Evolutionary conservation across 2,888 invertebrate species (phyloP).

Genomic region (Endotricha flammealis): DNA sequence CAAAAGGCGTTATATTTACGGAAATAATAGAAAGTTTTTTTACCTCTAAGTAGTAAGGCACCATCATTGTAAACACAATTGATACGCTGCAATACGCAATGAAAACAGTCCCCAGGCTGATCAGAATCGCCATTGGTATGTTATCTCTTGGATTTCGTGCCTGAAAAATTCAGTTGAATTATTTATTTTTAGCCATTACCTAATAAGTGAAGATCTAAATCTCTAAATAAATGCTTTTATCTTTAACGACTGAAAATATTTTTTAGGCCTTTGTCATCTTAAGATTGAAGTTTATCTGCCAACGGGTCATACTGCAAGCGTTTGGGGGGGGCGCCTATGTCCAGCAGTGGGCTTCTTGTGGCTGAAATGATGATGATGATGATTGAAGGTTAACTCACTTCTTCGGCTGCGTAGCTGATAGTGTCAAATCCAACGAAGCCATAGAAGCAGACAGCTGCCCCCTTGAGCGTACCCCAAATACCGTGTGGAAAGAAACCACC

Average conservation of each 20-base stretch:
- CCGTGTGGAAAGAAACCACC: conserved; percentile 97
- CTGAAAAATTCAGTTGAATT: too few species aligned
- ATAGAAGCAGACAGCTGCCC: conserved; percentile 90
- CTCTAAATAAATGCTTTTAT: too few species aligned
- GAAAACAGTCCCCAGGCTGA: conserved; percentile 87
- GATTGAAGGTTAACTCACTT: conserved; percentile 82
- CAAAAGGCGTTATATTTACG: neutral
- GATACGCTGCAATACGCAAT: conserved; percentile 90
- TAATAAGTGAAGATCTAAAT: too few species aligned
- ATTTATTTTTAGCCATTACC: too few species aligned
- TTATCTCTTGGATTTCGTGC: conserved; percentile 86
- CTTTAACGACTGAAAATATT: too few species aligned
- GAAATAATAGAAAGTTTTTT: conserved; percentile 15
- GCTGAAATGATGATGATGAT: too few species aligned
- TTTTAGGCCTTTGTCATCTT: too few species aligned
- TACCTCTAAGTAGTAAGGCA: conserved; percentile 86
- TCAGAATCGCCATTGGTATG: conserved; percentile 90
- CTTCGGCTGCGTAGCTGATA: conserved; percentile 91
- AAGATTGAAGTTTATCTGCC: too few species aligned
- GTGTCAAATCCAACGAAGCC: conserved; percentile 96
- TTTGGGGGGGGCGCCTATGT: too few species aligned
- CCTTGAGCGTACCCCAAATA: conserved; percentile 85
- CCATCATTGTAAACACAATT: conserved; percentile 92
- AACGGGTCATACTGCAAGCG: too few species aligned
- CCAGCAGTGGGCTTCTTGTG: too few species aligned